Base-by-base conservation (phyloP, 2,113 vertebrate species). In the Oncorhynchus kisutch region DNA sequence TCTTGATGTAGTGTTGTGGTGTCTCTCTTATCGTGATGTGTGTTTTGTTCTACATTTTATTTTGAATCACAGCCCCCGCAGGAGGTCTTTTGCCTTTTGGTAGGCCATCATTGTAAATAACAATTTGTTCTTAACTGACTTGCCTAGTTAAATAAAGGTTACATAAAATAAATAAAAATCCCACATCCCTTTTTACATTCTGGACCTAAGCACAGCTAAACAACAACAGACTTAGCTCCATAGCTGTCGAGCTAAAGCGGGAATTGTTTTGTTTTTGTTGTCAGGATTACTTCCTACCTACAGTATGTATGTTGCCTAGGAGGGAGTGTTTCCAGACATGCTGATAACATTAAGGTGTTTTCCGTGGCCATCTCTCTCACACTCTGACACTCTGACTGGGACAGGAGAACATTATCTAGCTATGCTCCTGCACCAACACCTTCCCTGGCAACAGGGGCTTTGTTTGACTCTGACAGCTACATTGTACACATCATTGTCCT, bases 271-370 rank as follows among this genome's bases (percentile, higher is more conserved):
- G 78, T 77, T 73, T 70, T 39, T 39, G 34, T 54, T 84, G 9
- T 12, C n/a, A 54, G 83, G 72, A 80, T 85, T 76, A 67, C 72
- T 80, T 85, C 78, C 77, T 77, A 20, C 70, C 77, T 76, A 39
- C 34, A 39, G 34, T 62, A 45, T 72, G 25, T 74, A 70, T 75
- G 72, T 75, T 82, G 39, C 54, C 60, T 54, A 4, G 71, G 62
- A 65, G 64, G 14, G 6, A 29, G 68, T 9, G 31, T 13, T 59
- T 73, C 70, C 45, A 68, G 74, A 69, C 45, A 12, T 72, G 29
- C 71, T 45, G 70, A 74, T 65, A 57, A 70, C 51, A 45, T 16
- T 60, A 51, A 45, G 25, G 57, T 7, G 18, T 49, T 31, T 70
- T 67, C 25, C 39, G 16, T 72, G 70, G 20, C 29, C 64, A 11